Conservation (phyloP, 2,888 invertebrate species). For the Thymelicus sylvestris region DNA sequence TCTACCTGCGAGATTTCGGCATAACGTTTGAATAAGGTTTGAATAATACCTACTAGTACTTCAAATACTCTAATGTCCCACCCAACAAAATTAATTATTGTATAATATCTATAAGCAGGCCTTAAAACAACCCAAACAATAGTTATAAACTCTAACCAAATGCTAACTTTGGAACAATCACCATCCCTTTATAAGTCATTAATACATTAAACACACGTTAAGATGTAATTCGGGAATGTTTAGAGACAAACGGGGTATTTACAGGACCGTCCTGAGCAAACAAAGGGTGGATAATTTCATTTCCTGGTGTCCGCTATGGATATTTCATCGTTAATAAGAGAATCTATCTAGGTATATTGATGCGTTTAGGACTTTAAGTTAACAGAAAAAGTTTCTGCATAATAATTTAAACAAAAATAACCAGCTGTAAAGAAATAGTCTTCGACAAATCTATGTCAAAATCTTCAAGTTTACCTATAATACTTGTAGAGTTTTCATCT, state of each 20-base stretch:
- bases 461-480: too few species aligned
- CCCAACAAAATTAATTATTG: too few species aligned
- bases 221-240: constrained; percentile 46
- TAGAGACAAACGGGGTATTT: constrained; percentile 40
- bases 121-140: constrained; percentile 13
- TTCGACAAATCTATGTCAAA: too few species aligned
- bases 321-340: constrained; percentile 34
- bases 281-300: constrained; percentile 53
- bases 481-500: too few species aligned
- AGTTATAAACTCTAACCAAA: constrained; percentile 23
- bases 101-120: neutral
- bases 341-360: constrained; percentile 33
- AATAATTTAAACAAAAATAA: too few species aligned
- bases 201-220: constrained; percentile 73
- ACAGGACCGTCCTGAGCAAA: constrained; percentile 30
- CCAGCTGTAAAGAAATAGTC: too few species aligned
- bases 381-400: neutral
- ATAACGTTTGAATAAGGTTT: too few species aligned
- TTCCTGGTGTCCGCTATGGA: constrained; percentile 42
- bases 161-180: constrained; percentile 29
- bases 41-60: too few species aligned
- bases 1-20: too few species aligned
- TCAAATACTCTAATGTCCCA: too few species aligned
- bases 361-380: constrained; percentile 37
- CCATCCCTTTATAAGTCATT: constrained; percentile 56